phyloP scores from a whole-genome alignment of 1,140 invertebrate genomes.

The Drosophila lini region DNA sequence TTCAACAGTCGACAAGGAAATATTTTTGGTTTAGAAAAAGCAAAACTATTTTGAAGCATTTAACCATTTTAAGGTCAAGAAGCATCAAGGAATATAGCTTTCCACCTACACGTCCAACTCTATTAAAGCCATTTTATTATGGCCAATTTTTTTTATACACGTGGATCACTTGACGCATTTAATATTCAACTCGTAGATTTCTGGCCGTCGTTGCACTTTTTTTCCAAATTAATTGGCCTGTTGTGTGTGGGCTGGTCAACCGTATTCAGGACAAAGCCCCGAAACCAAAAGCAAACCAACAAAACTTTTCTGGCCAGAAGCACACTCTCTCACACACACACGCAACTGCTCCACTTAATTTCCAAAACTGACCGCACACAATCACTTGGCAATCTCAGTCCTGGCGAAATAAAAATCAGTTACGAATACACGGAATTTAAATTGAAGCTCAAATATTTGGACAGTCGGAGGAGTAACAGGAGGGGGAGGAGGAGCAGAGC shows the following conservation, averaged over 20 bases:
- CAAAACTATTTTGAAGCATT: not conserved
- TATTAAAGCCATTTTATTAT: not conserved
- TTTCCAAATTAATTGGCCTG: slow-evolving; percentile 30
- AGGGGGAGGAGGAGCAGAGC: not conserved
- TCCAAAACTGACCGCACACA: slow-evolving; percentile 36
- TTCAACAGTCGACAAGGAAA: not conserved
- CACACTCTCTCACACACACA: slow-evolving; percentile 13
- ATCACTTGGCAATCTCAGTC: slow-evolving; percentile 32
- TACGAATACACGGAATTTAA: slow-evolving; percentile 74
- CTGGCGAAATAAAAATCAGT: slow-evolving; percentile 57
- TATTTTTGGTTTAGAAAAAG: slow-evolving; percentile 5
- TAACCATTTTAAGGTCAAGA: not conserved
- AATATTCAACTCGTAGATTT: slow-evolving; percentile 6
- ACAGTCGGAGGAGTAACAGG: slow-evolving; percentile 36
- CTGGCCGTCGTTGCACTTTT: slow-evolving; percentile 16
- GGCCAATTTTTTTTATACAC: not conserved
- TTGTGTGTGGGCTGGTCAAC: slow-evolving; percentile 24
- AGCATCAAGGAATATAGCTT: no score
- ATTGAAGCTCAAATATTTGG: slow-evolving; percentile 80
- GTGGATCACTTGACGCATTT: not conserved
- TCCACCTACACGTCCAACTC: not conserved
- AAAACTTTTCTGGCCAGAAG: slow-evolving; percentile 26
- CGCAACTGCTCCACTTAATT: slow-evolving; percentile 31
- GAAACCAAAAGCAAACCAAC: slow-evolving; percentile 27
- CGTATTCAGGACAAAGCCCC: slow-evolving; percentile 13